phyloP scores from a whole-genome alignment of 2,113 vertebrate species.

The Pogonocichla stellata region DNA sequence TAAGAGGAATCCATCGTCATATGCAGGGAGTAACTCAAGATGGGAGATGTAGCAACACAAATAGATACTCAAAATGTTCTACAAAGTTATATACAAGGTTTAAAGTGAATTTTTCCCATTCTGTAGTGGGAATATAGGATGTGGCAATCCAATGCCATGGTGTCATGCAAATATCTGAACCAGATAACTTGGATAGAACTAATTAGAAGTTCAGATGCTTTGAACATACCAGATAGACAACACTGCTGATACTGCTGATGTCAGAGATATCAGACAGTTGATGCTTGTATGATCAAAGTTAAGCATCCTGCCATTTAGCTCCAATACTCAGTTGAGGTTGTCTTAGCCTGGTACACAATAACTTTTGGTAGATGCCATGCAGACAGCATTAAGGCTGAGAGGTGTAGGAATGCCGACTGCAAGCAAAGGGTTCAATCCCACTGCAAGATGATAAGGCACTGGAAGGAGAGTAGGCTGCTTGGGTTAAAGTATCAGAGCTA shows the following conservation, averaged over 20 bases:
- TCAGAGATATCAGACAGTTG: not conserved
- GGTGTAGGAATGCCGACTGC: not conserved
- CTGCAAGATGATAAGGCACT: not conserved
- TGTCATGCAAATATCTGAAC: not conserved
- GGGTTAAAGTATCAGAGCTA: not conserved
- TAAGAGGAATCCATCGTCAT: slow-evolving; percentile 37
- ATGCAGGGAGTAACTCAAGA: slow-evolving; percentile 16
- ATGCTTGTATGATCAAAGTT: not conserved
- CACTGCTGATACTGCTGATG: slow-evolving; percentile 39
- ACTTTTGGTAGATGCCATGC: not conserved
- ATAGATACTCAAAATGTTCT: not conserved
- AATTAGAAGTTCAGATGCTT: slow-evolving; percentile 16
- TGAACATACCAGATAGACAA: not conserved
- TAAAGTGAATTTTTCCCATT: not conserved
- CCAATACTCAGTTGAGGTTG: not conserved
- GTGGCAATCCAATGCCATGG: not conserved
- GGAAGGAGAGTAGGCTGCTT: not conserved
- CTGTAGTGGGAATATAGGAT: not conserved
- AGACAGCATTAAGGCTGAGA: not conserved
- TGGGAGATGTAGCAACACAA: not conserved
- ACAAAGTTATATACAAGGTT: not conserved
- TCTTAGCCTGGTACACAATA: not conserved
- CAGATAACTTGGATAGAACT: not conserved
- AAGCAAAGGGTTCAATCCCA: not conserved
- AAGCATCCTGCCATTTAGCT: not conserved